Evolutionary conservation across 30 jellyfish, hydroid and myxozoan genomes (phyloP).

Genomic region (Aurelia sp.): DNA sequence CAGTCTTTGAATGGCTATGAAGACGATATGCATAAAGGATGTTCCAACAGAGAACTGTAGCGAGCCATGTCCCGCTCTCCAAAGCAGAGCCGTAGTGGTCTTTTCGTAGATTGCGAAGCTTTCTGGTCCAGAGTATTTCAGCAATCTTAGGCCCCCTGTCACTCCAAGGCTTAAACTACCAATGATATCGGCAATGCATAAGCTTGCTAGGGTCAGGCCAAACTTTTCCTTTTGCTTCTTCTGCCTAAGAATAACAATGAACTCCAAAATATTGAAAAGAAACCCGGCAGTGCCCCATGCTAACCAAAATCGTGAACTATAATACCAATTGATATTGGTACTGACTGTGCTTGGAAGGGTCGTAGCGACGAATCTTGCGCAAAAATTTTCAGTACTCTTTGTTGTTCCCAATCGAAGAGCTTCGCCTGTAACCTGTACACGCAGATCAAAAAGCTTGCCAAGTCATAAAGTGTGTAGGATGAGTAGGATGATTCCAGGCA

Average conservation of each 20-base stretch:
- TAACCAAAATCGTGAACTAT: slow-evolving; percentile 54
- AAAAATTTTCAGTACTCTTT: too few species aligned
- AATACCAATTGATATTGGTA: slow-evolving; percentile 19
- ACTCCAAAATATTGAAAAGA: slow-evolving; percentile 5
- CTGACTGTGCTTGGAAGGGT: too few species aligned
- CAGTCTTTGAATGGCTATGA: slow-evolving; percentile 37
- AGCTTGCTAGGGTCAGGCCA: slow-evolving; percentile 21
- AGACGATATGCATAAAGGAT: slow-evolving; percentile 18
- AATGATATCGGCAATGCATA: slow-evolving; percentile 29
- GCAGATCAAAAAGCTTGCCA: too few species aligned
- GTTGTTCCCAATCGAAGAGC: too few species aligned
- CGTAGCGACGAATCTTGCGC: too few species aligned
- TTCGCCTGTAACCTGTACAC: too few species aligned
- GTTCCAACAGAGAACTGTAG: slow-evolving; percentile 29
- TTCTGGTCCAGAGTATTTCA: slow-evolving; percentile 1
- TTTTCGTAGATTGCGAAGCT: neutral
- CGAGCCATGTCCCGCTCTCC: slow-evolving; percentile 32
- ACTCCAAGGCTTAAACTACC: neutral
- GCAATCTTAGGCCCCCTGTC: slow-evolving; percentile 1
- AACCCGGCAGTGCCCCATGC: slow-evolving; percentile 18
- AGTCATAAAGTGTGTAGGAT: too few species aligned
- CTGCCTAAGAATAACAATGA: neutral
- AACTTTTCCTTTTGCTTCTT: slow-evolving; percentile 14
- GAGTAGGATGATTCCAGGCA: too few species aligned
- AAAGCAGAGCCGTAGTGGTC: neutral